phyloP scores from a whole-genome alignment of 2,888 invertebrate genomes.

The Pomacea canaliculata region DNA sequence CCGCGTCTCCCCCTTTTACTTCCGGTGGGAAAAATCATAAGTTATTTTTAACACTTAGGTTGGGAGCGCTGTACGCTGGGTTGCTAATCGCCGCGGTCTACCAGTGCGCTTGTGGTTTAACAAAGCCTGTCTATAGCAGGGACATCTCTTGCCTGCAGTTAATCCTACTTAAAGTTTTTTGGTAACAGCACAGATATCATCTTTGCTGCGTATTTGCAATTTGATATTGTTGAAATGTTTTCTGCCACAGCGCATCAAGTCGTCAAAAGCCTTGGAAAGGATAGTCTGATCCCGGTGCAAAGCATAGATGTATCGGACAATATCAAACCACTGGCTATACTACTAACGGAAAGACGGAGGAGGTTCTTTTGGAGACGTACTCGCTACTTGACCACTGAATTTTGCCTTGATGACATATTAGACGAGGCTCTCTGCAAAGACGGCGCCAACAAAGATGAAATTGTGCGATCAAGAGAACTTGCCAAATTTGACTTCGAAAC shows the following conservation, averaged over 20 bases:
- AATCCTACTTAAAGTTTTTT: no score
- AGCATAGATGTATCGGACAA: constrained; percentile 44
- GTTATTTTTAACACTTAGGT: no score
- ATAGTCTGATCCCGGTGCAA: constrained; percentile 41
- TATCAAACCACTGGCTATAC: constrained; percentile 40
- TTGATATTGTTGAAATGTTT: constrained; percentile 38
- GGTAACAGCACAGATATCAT: no score
- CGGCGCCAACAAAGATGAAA: constrained; percentile 3
- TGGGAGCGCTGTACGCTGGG: no score
- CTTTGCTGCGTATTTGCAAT: neutral
- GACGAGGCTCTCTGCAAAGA: constrained; percentile 6
- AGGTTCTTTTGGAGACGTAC: constrained; percentile 32
- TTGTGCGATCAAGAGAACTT: constrained; percentile 13
- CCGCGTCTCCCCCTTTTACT: no score
- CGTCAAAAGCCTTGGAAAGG: constrained; percentile 44
- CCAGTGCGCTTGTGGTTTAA: no score
- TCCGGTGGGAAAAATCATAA: no score
- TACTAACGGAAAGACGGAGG: constrained; percentile 37
- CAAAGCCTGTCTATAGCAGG: no score
- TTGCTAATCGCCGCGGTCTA: no score
- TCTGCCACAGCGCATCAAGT: constrained; percentile 47
- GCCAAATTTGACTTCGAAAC: constrained; percentile 34
- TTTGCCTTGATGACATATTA: constrained; percentile 31
- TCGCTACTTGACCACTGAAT: constrained; percentile 32
- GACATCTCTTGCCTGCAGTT: no score